A percentile compares a stretch with the other conserved stretches of the same genome.
These are phyloP conservation scores for Agrilus planipennis DNA, from an alignment of 1,140 invertebrate species.

Conservation along the genomic window DNA sequence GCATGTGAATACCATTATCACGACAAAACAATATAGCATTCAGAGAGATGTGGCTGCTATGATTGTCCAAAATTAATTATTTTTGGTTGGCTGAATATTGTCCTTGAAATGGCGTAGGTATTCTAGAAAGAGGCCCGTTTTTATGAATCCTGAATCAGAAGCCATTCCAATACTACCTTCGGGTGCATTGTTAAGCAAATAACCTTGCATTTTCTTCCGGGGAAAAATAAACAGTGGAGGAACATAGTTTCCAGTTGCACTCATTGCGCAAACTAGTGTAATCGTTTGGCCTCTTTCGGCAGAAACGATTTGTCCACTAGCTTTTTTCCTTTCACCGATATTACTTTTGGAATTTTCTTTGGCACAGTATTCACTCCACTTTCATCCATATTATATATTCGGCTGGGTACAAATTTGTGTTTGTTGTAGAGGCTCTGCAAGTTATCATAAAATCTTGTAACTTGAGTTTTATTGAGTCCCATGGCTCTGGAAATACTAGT, in stretches of 20 bases:
- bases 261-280: slow-evolving; percentile 28
- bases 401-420: neutral
- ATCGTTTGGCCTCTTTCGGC: slow-evolving; percentile 12
- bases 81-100: neutral
- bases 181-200: slow-evolving; percentile 22
- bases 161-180: neutral
- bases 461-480: slow-evolving; percentile 18
- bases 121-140: neutral
- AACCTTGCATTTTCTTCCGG: slow-evolving; percentile 21
- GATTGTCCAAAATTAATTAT: neutral
- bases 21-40: slow-evolving; percentile 8
- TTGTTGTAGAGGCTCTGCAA: slow-evolving; percentile 7
- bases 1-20: slow-evolving; percentile 27
- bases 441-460: slow-evolving; percentile 17
- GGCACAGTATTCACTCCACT: slow-evolving; percentile 32
- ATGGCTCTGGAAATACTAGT: slow-evolving; percentile 18
- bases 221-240: slow-evolving; percentile 27
- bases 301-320: slow-evolving; percentile 12
- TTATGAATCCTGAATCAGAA: neutral
- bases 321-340: slow-evolving; percentile 29
- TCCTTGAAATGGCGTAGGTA: neutral
- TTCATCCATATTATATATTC: slow-evolving; percentile 34
- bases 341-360: slow-evolving; percentile 28
- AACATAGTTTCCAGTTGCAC: slow-evolving; percentile 27
- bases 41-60: slow-evolving; percentile 3